Evolutionary conservation across 1,140 invertebrate genomes (phyloP), one percentile per base, ranked within the genome.

Genomic region (Acromyrmex echinatior): DNA sequence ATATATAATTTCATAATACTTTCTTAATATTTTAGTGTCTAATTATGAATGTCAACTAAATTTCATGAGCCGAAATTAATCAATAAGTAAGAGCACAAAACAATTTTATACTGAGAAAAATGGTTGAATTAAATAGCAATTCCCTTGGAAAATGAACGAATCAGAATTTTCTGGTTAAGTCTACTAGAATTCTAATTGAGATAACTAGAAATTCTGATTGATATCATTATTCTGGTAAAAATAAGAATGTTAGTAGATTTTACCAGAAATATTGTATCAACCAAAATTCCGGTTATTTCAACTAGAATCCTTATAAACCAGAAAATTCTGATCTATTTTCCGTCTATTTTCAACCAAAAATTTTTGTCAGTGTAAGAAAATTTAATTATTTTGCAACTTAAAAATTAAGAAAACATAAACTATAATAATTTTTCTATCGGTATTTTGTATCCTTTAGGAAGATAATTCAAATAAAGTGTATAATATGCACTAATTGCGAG

Each of bases 1-100:
- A 21, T 21, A 21, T 21, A 21, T 21, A 80, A 68, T 68, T 53
- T 28, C 60, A 28, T 25, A 16, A 49, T 56, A 80, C 14, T 53
- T 80, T 80, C 28, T 66, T 49, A 21, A 14, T 65, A 56, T 70
- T 81, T 81, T 58, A 70, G 3, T 68, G 10, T 1, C n/a, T 3
- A 35, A 25, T 28, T 53, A 25, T 66, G 3, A 58, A 39, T 12
- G 4, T 56, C 56, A 65, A 65, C 18, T 28, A 45, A 70, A 45
- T 45, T 45, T 45, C 9, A 45, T 70, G 5, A 81, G 1, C 14
- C 10, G 16, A 7, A 18, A 25, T 4, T 56, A 39, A 81, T 56
- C 28, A 35, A 81, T 14, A 58, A 10, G 2, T 14, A 31, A 65
- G 28, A 4, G 10, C 6, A 70, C 14, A 53, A 18, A 25, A 56